These are phyloP conservation scores for Zhuqinia jingwanae DNA, from an alignment of 2,888 invertebrate genomes.

Conservation along the genomic window DNA sequence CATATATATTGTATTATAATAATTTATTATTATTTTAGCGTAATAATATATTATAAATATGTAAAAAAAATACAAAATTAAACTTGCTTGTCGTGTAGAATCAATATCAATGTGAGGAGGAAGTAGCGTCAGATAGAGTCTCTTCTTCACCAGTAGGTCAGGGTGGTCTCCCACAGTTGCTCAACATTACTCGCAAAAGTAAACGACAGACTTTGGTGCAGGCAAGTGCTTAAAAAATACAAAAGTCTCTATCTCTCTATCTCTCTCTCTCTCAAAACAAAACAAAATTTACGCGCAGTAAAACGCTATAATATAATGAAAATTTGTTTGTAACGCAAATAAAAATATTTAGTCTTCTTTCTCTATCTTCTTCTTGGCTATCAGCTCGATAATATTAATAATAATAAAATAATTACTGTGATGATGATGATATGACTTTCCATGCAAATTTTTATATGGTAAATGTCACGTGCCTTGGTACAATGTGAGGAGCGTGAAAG, in stretches of 20 bases:
- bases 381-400: not conserved
- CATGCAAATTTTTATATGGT: not conserved
- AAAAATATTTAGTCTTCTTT: not conserved
- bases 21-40: constrained; percentile 18
- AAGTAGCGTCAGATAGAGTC: constrained; percentile 75
- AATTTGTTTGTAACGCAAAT: not conserved
- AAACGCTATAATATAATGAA: not conserved
- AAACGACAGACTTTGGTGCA: constrained; percentile 77
- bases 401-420: not conserved
- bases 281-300: not conserved
- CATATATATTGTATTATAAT: constrained; percentile 26
- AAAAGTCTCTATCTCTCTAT: constrained; percentile 17
- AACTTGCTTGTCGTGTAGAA: constrained; percentile 52
- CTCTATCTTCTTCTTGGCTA: not conserved
- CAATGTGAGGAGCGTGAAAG: constrained; percentile 2
- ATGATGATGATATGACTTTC: not conserved
- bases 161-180: constrained; percentile 76
- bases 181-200: constrained; percentile 77
- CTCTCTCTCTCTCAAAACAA: constrained; percentile 11
- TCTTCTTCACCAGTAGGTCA: constrained; percentile 69
- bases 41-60: too few species aligned
- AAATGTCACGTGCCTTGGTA: not conserved
- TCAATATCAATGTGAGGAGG: constrained; percentile 74
- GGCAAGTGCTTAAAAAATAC: constrained; percentile 75
- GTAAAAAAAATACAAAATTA: not conserved